phyloP scores from a whole-genome alignment of 2,888 invertebrate species.

The Rosalia funebris region DNA sequence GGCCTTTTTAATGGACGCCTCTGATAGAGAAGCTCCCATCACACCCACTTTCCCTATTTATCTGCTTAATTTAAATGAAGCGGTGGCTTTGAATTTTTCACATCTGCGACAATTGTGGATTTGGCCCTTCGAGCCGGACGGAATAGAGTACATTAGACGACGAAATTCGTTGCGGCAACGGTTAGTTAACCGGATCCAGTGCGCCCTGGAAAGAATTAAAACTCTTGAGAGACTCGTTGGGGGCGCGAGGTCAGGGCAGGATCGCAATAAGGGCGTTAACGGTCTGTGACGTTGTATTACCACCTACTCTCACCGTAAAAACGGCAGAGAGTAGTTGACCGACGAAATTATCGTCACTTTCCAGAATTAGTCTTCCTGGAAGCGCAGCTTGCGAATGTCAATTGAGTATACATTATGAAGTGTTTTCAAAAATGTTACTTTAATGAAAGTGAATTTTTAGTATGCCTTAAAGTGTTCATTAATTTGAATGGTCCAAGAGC shows the following conservation, averaged over 20 bases:
- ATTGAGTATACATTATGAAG: too few relatives aligned
- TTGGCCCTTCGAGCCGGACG: slow-evolving; percentile 34
- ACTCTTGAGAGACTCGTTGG: slow-evolving; percentile 49
- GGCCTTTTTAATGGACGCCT: too few relatives aligned
- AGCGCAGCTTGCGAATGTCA: too few relatives aligned
- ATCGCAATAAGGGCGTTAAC: slow-evolving; percentile 51
- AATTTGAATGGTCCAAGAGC: too few relatives aligned
- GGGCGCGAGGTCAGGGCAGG: slow-evolving; percentile 45
- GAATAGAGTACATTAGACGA: slow-evolving; percentile 39
- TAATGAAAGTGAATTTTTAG: too few relatives aligned
- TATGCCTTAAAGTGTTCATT: too few relatives aligned
- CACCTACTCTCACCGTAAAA: not conserved
- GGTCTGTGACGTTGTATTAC: slow-evolving; percentile 34
- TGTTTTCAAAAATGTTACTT: too few relatives aligned
- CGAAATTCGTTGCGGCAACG: slow-evolving; percentile 41
- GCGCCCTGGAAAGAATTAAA: slow-evolving; percentile 48
- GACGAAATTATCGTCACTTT: not conserved
- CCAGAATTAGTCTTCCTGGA: too few relatives aligned
- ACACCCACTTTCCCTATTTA: too few relatives aligned
- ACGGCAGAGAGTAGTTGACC: not conserved
- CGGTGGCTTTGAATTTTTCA: slow-evolving; percentile 18
- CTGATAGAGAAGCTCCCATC: too few relatives aligned
- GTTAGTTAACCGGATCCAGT: slow-evolving; percentile 46
- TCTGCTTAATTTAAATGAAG: too few relatives aligned
- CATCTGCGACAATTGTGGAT: slow-evolving; percentile 36